phyloP scores from a whole-genome alignment of 35 echinoderm and acorn worm species.

The Heliocidaris erythrogramma region DNA sequence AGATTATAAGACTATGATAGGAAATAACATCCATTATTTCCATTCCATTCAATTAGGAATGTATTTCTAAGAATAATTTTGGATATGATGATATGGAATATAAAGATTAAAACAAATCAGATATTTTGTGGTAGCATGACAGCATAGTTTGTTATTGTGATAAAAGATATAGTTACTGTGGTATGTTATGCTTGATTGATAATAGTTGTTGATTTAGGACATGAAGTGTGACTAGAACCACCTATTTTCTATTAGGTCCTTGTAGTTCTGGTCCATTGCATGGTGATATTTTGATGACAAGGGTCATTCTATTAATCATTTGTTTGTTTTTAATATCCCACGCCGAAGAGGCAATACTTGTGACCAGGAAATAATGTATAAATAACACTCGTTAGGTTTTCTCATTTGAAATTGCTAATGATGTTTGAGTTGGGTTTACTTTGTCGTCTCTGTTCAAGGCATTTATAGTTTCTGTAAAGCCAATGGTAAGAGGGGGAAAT shows the following conservation, averaged over 20 bases:
- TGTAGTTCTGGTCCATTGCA: neutral
- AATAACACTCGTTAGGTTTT: neutral
- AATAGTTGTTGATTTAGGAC: neutral
- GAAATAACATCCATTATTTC: too few species aligned
- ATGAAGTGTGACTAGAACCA: neutral
- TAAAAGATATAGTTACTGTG: neutral
- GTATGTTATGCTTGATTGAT: neutral
- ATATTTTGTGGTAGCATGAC: neutral
- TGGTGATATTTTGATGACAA: neutral
- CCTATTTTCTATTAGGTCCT: neutral
- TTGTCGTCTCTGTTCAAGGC: neutral
- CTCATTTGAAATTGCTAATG: neutral
- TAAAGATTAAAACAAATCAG: neutral
- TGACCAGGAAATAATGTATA: constrained; percentile 1
- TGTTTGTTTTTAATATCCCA: neutral
- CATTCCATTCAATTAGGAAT: neutral
- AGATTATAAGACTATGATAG: too few species aligned
- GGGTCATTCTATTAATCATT: neutral
- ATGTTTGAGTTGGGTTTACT: neutral
- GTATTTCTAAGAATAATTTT: neutral
- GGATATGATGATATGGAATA: neutral
- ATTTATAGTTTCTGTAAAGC: neutral
- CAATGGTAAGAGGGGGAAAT: neutral
- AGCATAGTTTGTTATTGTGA: neutral
- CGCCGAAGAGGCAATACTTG: neutral